Conservation (phyloP, 2,888 invertebrate species). For the Poecilobothrus nobilitatus region DNA sequence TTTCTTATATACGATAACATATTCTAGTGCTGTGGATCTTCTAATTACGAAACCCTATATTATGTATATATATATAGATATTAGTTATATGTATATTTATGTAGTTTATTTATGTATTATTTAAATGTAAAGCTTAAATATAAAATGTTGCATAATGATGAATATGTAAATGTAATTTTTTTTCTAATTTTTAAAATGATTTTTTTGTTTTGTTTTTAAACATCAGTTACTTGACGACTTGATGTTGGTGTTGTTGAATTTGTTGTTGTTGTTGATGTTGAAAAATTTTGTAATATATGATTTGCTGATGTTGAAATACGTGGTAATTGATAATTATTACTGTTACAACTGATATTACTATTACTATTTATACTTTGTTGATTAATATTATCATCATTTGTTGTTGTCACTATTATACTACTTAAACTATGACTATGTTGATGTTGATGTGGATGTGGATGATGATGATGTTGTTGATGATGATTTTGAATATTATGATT, state of each 20-base stretch:
- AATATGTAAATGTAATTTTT: too few species aligned
- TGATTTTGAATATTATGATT: constrained; percentile 20
- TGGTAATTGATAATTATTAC: constrained; percentile 13
- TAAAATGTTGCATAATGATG: too few species aligned
- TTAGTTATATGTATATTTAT: too few species aligned
- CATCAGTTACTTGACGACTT: constrained; percentile 43
- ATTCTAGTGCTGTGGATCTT: too few species aligned
- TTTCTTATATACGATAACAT: too few species aligned
- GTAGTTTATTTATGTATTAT: too few species aligned
- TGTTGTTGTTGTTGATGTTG: constrained; percentile 19
- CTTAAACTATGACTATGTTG: constrained; percentile 8
- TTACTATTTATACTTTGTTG: constrained; percentile 12
- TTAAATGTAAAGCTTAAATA: too few species aligned
- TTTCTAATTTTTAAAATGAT: too few species aligned
- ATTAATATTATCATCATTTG: constrained; percentile 9
- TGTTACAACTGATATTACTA: constrained; percentile 26
- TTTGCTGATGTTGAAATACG: constrained; percentile 2
- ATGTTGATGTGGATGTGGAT: background rate
- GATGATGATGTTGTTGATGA: constrained; percentile 15
- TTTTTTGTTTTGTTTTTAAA: constrained; percentile 27
- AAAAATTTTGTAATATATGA: constrained; percentile 16
- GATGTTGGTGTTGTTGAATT: constrained; percentile 21
- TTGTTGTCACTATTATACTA: constrained; percentile 5
- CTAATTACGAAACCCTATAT: too few species aligned
- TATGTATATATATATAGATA: too few species aligned